Percentiles rank a stretch among this genome's conserved stretches.
These are phyloP conservation scores for Dufourea novaeangliae DNA, from an alignment of 1,140 invertebrate species.

Conservation along the genomic window DNA sequence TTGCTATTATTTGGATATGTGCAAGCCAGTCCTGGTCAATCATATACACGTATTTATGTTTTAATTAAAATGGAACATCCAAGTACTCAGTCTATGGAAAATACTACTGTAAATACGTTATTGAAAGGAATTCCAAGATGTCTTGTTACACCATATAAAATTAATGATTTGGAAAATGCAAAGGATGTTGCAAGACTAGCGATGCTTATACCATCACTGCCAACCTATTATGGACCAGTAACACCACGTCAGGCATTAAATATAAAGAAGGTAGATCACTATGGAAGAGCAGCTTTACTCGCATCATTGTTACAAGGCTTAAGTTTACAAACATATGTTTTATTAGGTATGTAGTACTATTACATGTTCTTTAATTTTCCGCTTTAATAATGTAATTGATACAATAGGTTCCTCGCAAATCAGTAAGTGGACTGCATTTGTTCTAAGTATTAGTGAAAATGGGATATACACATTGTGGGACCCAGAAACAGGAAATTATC, in stretches of 20 bases:
- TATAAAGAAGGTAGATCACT: conserved; percentile 78
- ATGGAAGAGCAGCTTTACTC: conserved; percentile 76
- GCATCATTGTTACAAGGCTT: conserved; percentile 73
- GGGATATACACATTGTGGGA: conserved; percentile 73
- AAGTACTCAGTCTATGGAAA: conserved; percentile 64
- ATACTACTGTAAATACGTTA: conserved; percentile 67
- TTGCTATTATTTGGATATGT: conserved; percentile 76
- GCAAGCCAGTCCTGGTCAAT: conserved; percentile 75
- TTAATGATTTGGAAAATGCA: conserved; percentile 70
- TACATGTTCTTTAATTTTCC: neutral
- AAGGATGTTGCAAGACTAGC: conserved; percentile 72
- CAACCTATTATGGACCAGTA: conserved; percentile 75
- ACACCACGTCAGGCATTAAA: conserved; percentile 76
- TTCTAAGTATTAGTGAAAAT: conserved; percentile 70
- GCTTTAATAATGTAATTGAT: conserved; percentile 14
- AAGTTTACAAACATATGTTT: conserved; percentile 72
- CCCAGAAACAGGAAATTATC: conserved; percentile 75
- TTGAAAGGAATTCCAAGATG: conserved; percentile 77
- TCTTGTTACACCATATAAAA: conserved; percentile 74
- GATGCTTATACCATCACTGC: conserved; percentile 72
- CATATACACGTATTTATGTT: conserved; percentile 76
- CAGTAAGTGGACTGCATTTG: conserved; percentile 74
- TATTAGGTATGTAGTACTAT: conserved; percentile 70
- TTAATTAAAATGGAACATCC: conserved; percentile 77
- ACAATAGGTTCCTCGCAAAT: conserved; percentile 74